Conservation (phyloP, 2,797 vertebrate genomes). For the Siniperca scherzeri region DNA sequence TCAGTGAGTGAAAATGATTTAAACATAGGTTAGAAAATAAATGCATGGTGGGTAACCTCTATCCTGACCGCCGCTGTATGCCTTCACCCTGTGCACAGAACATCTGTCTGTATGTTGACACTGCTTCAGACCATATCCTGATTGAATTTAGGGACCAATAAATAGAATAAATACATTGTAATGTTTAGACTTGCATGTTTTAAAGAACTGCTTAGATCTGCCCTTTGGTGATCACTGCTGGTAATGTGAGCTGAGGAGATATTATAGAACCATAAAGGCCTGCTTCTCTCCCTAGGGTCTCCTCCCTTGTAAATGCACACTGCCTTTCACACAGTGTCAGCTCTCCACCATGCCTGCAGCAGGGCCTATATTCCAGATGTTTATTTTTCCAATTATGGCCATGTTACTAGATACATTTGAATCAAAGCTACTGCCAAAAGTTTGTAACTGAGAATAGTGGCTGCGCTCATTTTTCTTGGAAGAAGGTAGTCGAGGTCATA, state of each 20-base stretch:
- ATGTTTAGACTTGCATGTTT: constrained; percentile 58
- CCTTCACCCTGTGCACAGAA: constrained; percentile 27
- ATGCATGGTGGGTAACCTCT: constrained; percentile 34
- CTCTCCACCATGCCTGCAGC: constrained; percentile 43
- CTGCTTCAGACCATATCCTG: constrained; percentile 55
- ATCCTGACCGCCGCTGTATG: not conserved
- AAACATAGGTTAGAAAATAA: constrained; percentile 39
- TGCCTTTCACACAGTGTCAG: constrained; percentile 48
- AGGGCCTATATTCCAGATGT: constrained; percentile 56
- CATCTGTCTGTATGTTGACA: constrained; percentile 57
- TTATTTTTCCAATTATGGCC: constrained; percentile 76
- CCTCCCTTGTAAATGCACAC: constrained; percentile 41
- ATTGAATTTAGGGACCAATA: constrained; percentile 61
- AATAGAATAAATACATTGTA: constrained; percentile 68
- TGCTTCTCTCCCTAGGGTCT: constrained; percentile 48
- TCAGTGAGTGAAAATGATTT: constrained; percentile 44
- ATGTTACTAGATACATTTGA: constrained; percentile 72
- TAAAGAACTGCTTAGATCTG: constrained; percentile 46
- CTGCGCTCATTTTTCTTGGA: constrained; percentile 61
- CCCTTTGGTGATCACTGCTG: constrained; percentile 45
- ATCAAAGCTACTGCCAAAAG: constrained; percentile 62
- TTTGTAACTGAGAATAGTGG: constrained; percentile 66
- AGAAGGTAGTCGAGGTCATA: constrained; percentile 39
- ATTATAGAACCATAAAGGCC: constrained; percentile 51
- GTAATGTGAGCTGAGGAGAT: constrained; percentile 59